phyloP scores from a whole-genome alignment of 37 sponge, comb jelly and placozoan species.

The Oopsacas minuta region DNA sequence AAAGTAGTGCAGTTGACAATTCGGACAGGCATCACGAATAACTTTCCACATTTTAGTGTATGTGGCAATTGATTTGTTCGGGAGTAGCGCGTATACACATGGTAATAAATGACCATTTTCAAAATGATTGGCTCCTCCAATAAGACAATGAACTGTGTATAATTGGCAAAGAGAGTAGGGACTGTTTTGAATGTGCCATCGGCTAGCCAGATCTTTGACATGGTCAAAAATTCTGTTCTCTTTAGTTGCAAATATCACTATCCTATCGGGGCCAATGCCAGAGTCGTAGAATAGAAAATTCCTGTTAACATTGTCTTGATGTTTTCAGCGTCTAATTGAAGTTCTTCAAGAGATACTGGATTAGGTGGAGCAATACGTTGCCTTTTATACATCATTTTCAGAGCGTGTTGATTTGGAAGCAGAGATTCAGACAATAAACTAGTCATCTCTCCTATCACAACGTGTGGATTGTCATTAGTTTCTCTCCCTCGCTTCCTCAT shows the following conservation, averaged over 20 bases:
- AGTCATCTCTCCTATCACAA: too few relatives aligned
- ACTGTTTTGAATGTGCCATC: slow-evolving; percentile 7
- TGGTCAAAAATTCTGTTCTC: background rate
- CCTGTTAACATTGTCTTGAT: background rate
- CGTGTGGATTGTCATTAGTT: too few relatives aligned
- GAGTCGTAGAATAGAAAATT: background rate
- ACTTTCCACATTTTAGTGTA: background rate
- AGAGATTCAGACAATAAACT: background rate
- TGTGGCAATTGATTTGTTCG: too few relatives aligned
- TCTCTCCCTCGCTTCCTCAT: too few relatives aligned
- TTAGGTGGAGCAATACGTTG: background rate
- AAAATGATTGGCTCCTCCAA: background rate
- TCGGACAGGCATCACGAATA: background rate
- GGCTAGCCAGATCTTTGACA: background rate
- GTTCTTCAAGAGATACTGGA: background rate
- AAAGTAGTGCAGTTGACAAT: background rate
- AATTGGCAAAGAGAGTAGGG: background rate
- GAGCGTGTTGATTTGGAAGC: background rate
- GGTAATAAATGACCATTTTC: background rate
- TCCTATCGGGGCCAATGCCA: background rate
- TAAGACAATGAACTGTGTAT: background rate
- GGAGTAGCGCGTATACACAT: background rate
- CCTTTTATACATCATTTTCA: background rate
- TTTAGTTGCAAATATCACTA: background rate
- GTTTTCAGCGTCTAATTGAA: background rate